Evolutionary conservation across 1,140 invertebrate genomes (phyloP).

Genomic region (Nymphalis io): DNA sequence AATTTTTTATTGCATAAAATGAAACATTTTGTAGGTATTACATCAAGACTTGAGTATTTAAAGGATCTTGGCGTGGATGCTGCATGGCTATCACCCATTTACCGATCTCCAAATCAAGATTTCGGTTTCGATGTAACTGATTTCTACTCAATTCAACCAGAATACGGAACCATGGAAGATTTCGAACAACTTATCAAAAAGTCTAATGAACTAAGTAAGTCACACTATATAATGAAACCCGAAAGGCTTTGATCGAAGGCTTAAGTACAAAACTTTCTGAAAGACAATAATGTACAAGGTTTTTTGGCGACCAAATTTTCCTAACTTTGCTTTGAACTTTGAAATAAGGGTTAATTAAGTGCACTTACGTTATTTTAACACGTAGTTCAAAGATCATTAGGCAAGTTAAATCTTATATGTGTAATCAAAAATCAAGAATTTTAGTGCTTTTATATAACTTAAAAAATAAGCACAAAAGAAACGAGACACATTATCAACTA

Average conservation of each 20-base stretch:
- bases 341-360: neutral
- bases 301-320: neutral
- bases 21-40: constrained; percentile 78
- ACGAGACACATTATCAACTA: too few relatives aligned
- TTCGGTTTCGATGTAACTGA: constrained; percentile 85
- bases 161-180: constrained; percentile 84
- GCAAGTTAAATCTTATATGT: too few relatives aligned
- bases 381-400: too few relatives aligned
- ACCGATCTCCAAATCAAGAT: constrained; percentile 84
- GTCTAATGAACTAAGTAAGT: constrained; percentile 77
- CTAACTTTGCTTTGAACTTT: neutral
- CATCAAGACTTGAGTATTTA: constrained; percentile 81
- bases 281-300: constrained; percentile 8
- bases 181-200: constrained; percentile 81
- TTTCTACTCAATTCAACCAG: constrained; percentile 82
- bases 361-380: neutral
- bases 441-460: too few relatives aligned
- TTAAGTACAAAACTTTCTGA: constrained; percentile 27
- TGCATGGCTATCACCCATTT: constrained; percentile 86
- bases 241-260: constrained; percentile 11
- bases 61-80: constrained; percentile 82
- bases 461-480: too few relatives aligned
- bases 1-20: too few relatives aligned
- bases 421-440: too few relatives aligned
- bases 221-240: neutral